Conservation (phyloP, 2,888 invertebrate genomes). For the Heliconius ethilla region DNA sequence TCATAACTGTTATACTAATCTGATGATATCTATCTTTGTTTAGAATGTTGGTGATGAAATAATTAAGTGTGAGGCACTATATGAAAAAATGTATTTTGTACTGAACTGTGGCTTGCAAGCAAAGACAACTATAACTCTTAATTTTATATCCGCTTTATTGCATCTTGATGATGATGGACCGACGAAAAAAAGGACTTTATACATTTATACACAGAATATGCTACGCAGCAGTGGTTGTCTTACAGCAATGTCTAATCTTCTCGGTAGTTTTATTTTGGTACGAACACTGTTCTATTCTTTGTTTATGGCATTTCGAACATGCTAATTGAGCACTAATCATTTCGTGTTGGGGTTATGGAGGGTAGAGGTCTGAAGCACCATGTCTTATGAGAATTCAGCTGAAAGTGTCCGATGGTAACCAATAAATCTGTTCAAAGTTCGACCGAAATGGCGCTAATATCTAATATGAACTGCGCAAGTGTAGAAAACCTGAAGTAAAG, state of each 20-base stretch:
- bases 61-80: constrained; percentile 58
- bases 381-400: too few species aligned
- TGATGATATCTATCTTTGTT: constrained; percentile 5
- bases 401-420: too few species aligned
- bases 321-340: too few species aligned
- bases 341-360: too few species aligned
- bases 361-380: too few species aligned
- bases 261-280: constrained; percentile 65
- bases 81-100: constrained; percentile 57
- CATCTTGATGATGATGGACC: constrained; percentile 51
- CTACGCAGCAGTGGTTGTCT: constrained; percentile 69
- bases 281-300: constrained; percentile 30
- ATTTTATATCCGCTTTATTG: constrained; percentile 63
- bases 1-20: background rate
- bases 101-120: constrained; percentile 54
- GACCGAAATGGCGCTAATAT: too few species aligned
- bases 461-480: too few species aligned
- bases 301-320: too few species aligned
- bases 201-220: constrained; percentile 61
- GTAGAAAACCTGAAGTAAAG: too few species aligned
- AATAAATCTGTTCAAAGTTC: too few species aligned
- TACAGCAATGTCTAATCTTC: constrained; percentile 60
- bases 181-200: constrained; percentile 49
- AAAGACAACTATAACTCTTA: constrained; percentile 57
- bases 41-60: constrained; percentile 56